These are phyloP conservation scores for Nanorana parkeri DNA, from an alignment of 2,113 vertebrate species.

Conservation along the genomic window DNA sequence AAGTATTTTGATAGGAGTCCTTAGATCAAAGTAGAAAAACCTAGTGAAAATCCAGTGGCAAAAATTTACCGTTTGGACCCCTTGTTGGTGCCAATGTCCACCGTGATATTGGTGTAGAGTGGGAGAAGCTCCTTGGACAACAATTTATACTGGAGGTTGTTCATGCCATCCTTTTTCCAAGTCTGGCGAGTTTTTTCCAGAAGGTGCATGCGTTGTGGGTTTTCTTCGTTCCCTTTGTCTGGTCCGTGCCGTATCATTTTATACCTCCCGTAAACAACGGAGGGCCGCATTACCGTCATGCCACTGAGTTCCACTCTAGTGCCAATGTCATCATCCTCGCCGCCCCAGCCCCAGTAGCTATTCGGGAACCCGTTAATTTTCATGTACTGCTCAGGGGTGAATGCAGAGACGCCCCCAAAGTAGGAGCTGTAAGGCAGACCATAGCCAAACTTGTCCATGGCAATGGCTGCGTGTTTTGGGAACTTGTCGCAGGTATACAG, in stretches of 20 bases:
- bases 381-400: slow-evolving; percentile 77
- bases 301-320: slow-evolving; percentile 75
- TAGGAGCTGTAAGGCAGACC: slow-evolving; percentile 80
- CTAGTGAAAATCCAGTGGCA: too few species aligned
- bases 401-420: slow-evolving; percentile 80
- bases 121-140: slow-evolving; percentile 70
- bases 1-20: too few species aligned
- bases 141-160: slow-evolving; percentile 71
- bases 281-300: slow-evolving; percentile 75
- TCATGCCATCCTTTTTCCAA: slow-evolving; percentile 77
- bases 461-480: slow-evolving; percentile 80
- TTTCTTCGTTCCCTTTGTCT: slow-evolving; percentile 77
- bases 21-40: too few species aligned
- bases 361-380: slow-evolving; percentile 84
- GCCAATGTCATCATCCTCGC: slow-evolving; percentile 81
- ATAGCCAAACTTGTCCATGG: slow-evolving; percentile 82
- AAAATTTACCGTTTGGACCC: too few species aligned
- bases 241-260: slow-evolving; percentile 84
- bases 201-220: slow-evolving; percentile 80
- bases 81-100: slow-evolving; percentile 77
- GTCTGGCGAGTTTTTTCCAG: slow-evolving; percentile 73
- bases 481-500: slow-evolving; percentile 75
- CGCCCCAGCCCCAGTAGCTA: slow-evolving; percentile 81
- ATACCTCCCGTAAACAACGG: slow-evolving; percentile 73
- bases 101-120: slow-evolving; percentile 83